Conservation (phyloP, 2,113 vertebrate genomes). For the Campylomormyrus numenius region DNA sequence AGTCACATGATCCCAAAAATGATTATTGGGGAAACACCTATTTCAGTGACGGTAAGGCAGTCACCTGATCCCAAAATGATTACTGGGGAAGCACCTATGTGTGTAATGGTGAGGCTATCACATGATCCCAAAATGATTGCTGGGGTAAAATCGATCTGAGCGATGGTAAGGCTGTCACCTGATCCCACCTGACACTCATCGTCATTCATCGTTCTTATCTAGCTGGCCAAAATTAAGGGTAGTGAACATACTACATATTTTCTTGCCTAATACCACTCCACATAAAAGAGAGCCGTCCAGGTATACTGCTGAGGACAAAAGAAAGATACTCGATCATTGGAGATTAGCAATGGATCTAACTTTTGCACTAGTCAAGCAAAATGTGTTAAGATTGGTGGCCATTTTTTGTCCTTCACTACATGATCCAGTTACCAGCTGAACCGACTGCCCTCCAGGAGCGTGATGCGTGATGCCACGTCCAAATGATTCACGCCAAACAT, state of each 20-base stretch:
- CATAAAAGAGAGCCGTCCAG: neutral
- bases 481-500: neutral
- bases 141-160: neutral
- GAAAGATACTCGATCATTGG: neutral
- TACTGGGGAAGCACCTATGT: neutral
- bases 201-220: neutral
- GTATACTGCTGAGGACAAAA: neutral
- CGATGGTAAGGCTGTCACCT: neutral
- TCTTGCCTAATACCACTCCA: neutral
- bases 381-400: neutral
- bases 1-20: too few species aligned
- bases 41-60: neutral
- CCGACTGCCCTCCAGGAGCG: neutral
- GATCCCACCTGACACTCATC: neutral
- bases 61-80: neutral
- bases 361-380: neutral
- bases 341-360: neutral
- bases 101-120: neutral
- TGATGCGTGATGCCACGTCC: neutral
- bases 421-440: neutral
- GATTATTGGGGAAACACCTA: too few species aligned
- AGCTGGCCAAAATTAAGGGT: neutral
- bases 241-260: neutral
- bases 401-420: neutral
- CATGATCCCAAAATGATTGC: neutral